Base-by-base conservation (phyloP, 1,140 invertebrate species). In the Luehdorfia chinensis region DNA sequence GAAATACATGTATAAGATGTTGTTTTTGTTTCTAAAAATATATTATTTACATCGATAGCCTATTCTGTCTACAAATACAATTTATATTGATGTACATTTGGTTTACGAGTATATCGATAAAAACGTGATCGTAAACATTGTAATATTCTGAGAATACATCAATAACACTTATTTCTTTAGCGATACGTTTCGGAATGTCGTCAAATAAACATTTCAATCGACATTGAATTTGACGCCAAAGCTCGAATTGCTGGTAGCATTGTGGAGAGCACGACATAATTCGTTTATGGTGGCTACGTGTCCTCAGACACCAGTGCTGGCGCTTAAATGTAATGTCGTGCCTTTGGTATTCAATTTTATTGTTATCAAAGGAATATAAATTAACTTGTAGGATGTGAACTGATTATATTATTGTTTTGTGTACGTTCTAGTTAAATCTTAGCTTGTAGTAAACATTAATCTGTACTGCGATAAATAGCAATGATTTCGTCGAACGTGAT, bases 171-270 rank as follows among this genome's bases (percentile, higher is more conserved):
- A 21, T 37, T 19, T 37, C 15, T 37, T 21, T 9, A 9, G 8
- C 34, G n/a, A 5, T 37, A 37, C 34, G 18, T 37, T 37, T 37
- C 34, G 34, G 34, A 19, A 37, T 37, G 34, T 21, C 34, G 18
- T 37, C 34, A 37, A 37, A 37, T 16, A 37, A 37, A 37, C 18
- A 37, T 37, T 37, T 37, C 34, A 37, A 37, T 37, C n/a, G 34
- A 16, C 34, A 37, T 37, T 9, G 34, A 37, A 37, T 37, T 37
- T 37, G 34, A 37, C 34, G 34, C 34, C 34, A 37, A 6, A 16
- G 34, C 34, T 37, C 34, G 34, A 37, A 37, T 37, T 37, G 34
- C 34, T 16, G 34, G 15, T 16, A 16, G 34, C 34, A 16, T 37
- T 18, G 34, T 15, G 18, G 34, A 37, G 34, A 21, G 19, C 19